Conservation (phyloP, 2,797 vertebrate genomes). For the Phoxinus dragarum region DNA sequence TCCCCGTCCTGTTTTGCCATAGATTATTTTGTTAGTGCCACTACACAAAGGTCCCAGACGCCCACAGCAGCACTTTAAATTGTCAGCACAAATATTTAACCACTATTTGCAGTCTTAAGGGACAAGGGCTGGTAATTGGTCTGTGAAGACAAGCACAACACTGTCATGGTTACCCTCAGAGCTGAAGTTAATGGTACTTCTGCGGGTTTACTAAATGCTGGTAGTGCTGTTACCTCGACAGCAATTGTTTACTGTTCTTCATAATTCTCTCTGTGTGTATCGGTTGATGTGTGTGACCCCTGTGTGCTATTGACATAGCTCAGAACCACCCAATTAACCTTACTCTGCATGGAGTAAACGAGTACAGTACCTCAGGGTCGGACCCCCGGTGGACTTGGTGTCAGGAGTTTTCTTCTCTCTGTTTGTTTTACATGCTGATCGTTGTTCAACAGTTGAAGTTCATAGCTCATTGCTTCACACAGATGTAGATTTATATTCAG, state of each 20-base stretch:
- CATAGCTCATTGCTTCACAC: conserved; percentile 13
- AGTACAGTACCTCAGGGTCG: conserved; percentile 15
- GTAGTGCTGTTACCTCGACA: not conserved
- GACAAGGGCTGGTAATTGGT: conserved; percentile 51
- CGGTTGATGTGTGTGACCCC: not conserved
- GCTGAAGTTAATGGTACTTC: not conserved
- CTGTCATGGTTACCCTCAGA: conserved; percentile 30
- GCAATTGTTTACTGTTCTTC: conserved; percentile 34
- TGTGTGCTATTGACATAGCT: conserved; percentile 22
- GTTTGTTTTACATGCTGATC: conserved; percentile 42
- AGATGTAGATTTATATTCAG: not conserved
- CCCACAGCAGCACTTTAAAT: conserved; percentile 48
- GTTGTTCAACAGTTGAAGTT: conserved; percentile 16
- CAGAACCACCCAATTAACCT: conserved; percentile 47
- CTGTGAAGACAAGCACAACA: conserved; percentile 26
- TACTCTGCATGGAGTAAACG: conserved; percentile 26
- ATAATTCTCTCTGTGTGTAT: conserved; percentile 28
- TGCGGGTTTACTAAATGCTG: conserved; percentile 9
- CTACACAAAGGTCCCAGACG: conserved; percentile 40
- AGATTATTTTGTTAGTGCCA: conserved; percentile 44
- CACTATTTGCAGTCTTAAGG: conserved; percentile 45
- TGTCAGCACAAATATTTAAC: conserved; percentile 58
- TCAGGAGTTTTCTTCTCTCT: not conserved
- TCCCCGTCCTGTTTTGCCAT: not conserved
- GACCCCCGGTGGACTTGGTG: conserved; percentile 14